Evolutionary conservation across 2,888 invertebrate species (phyloP).

Genomic region (Xylota segnis): DNA sequence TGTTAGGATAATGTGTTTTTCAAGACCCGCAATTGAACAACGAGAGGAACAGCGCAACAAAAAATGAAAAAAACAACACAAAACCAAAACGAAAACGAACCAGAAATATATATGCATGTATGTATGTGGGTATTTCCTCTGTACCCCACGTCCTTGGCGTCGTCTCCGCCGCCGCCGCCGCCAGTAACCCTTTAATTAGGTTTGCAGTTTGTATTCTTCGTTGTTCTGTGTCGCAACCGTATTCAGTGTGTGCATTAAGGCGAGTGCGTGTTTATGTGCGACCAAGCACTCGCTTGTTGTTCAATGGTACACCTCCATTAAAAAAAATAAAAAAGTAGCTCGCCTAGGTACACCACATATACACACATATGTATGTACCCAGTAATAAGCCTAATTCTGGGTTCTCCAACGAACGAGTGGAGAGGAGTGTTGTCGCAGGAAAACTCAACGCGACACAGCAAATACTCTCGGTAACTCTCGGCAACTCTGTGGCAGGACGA

Average conservation of each 20-base stretch:
- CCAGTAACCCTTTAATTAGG: conserved; percentile 76
- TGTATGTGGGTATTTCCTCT: not conserved
- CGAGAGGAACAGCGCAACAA: conserved; percentile 4
- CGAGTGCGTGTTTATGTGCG: conserved; percentile 76
- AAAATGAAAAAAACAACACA: too few species aligned
- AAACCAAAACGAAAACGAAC: too few species aligned
- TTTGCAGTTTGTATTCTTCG: conserved; percentile 63
- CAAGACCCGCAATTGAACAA: conserved; percentile 69
- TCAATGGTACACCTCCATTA: conserved; percentile 76
- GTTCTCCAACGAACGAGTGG: conserved; percentile 34
- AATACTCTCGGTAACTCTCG: conserved; percentile 43
- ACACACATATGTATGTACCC: conserved; percentile 6
- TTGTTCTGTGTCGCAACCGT: conserved; percentile 41
- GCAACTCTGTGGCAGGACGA: conserved; percentile 48
- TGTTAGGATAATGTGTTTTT: conserved; percentile 74
- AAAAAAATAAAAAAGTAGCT: conserved; percentile 30
- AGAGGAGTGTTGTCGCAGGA: conserved; percentile 68
- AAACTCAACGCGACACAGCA: conserved; percentile 64
- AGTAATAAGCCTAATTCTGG: conserved; percentile 75
- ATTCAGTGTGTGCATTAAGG: conserved; percentile 74
- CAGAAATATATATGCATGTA: conserved; percentile 2
- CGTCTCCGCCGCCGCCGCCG: conserved; percentile 26
- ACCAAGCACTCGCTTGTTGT: conserved; percentile 70
- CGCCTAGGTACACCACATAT: not conserved
- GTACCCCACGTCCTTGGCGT: conserved; percentile 10